Evolutionary conservation across 1,140 invertebrate species (phyloP).

Genomic region (Calosoma granatense): DNA sequence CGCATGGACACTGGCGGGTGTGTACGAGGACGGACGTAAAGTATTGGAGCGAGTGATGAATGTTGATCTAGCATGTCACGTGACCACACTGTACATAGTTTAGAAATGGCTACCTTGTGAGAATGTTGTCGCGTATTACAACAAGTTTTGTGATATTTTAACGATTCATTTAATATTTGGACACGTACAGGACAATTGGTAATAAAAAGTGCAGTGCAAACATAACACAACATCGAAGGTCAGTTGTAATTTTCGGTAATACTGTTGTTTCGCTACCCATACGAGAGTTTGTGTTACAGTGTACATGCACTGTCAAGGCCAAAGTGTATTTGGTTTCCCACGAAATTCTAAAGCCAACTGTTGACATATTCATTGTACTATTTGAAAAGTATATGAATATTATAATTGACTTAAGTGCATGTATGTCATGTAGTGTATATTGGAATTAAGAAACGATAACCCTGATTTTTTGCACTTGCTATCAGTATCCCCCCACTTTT

Average conservation of each 20-base stretch:
- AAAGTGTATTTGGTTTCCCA: not conserved
- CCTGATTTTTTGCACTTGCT: not conserved
- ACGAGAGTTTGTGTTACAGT: not conserved
- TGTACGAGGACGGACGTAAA: not conserved
- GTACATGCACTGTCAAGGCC: conserved; percentile 5
- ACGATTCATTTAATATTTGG: not conserved
- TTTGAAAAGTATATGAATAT: not conserved
- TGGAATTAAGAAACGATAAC: not conserved
- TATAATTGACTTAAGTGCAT: too few relatives aligned
- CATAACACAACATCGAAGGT: not conserved
- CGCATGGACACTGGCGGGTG: too few relatives aligned
- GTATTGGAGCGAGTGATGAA: too few relatives aligned
- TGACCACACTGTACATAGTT: not conserved
- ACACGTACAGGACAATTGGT: not conserved
- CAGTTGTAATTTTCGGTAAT: not conserved
- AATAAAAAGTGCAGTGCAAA: not conserved
- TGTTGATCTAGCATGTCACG: not conserved
- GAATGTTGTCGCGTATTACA: conserved; percentile 3
- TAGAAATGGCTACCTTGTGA: conserved; percentile 1
- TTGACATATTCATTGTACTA: not conserved
- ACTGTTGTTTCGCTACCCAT: not conserved
- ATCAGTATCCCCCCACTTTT: not conserved
- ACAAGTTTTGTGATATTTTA: not conserved
- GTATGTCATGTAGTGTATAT: too few relatives aligned
- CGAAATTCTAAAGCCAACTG: not conserved